Evolutionary conservation across 1,140 invertebrate species (phyloP), one percentile per base, ranked within the genome.

Genomic region (Magallana gigas): DNA sequence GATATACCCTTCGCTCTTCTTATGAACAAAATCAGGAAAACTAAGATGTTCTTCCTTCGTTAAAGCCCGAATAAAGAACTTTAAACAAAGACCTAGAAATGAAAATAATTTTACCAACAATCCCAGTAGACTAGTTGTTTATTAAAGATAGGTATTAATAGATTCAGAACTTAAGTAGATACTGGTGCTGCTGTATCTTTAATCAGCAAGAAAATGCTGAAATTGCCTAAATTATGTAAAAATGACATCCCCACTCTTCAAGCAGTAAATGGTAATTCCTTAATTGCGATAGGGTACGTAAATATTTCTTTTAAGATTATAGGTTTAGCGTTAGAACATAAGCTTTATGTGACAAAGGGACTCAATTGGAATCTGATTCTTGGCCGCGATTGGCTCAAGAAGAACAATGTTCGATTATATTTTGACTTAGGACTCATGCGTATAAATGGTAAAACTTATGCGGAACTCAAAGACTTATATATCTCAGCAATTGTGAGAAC

Each of bases 381-480:
- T 48, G 87, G 84, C 80, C 36, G 18, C 7, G 86, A 87, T 76
- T 89, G 80, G 62, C 48, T 89, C 14, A 11, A 9, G 7, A 29
- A 64, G 7, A 68, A 88, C 36, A 56, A 83, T 57, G 60, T 88
- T 1, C 59, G 84, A 4, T 11, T 85, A 29, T 87, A 87, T 68
- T 85, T 23, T 85, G 88, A 89, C 76, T 11, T 87, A 9, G n/a
- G 18, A 9, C 85, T 83, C 23, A 48, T 87, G 8, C 5, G 85
- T n/a, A 57, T 87, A 82, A 57, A 62, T 62, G 59, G 71, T 16
- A 57, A 87, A 59, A 81, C 83, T 29, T 88, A 88, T 57, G 82
- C 85, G 4, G 87, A 88, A 48, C 58, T 91, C 2, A 71, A 90
- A 58, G 87, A 91, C 62, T 36, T 88, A n/a, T 87, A 90, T 76